These are phyloP conservation scores for Gorsachius goisagi DNA, from an alignment of 2,113 vertebrate genomes.

Conservation along the genomic window DNA sequence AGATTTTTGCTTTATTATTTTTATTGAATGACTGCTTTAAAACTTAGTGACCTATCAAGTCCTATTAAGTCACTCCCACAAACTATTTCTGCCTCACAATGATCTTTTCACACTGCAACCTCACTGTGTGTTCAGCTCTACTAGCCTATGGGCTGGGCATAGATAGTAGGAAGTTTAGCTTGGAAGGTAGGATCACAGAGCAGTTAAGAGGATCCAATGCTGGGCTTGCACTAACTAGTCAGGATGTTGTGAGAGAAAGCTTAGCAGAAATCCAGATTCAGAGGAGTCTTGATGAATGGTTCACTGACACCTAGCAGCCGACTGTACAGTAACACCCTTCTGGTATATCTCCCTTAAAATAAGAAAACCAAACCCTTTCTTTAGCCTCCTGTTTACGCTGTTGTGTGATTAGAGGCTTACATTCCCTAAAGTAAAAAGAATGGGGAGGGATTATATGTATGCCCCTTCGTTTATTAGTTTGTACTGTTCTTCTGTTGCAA, in stretches of 20 bases:
- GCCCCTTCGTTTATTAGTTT: background rate
- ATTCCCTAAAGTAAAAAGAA: background rate
- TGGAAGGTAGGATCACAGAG: background rate
- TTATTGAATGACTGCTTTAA: background rate
- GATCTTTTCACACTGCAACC: background rate
- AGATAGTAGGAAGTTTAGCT: background rate
- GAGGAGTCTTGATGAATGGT: background rate
- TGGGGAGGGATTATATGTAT: background rate
- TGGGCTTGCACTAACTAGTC: background rate
- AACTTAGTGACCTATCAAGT: background rate
- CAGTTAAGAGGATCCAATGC: background rate
- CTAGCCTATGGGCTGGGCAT: background rate
- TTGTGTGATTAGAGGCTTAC: background rate
- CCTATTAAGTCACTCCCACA: background rate
- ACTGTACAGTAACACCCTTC: background rate
- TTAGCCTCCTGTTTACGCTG: background rate
- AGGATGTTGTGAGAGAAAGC: background rate
- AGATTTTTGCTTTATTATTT: background rate
- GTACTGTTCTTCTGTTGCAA: background rate
- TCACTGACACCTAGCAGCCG: background rate
- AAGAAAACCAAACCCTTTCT: fast-evolving
- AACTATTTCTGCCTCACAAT: background rate
- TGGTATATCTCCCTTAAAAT: background rate
- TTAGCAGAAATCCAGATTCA: background rate
- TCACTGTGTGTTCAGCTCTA: background rate